These are phyloP conservation scores for Wasmannia auropunctata DNA, from an alignment of 1,140 invertebrate genomes.

Conservation along the genomic window DNA sequence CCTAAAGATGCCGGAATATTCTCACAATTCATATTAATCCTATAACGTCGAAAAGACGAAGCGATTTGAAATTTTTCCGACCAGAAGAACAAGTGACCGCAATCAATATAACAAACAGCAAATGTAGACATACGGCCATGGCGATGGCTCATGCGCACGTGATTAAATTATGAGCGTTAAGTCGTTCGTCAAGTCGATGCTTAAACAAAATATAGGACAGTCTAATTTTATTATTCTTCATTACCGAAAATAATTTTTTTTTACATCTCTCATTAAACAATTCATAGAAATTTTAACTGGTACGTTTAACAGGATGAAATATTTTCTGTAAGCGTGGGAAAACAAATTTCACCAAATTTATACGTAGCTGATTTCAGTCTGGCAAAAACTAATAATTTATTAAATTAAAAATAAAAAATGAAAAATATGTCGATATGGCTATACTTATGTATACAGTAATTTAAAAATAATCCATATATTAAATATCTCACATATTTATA, in stretches of 20 bases:
- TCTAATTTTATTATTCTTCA: neutral
- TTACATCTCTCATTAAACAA: constrained; percentile 31
- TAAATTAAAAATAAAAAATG: neutral
- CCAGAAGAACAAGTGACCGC: constrained; percentile 50
- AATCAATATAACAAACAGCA: constrained; percentile 61
- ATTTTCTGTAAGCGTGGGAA: neutral
- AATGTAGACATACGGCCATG: constrained; percentile 30
- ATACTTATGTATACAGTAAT: neutral
- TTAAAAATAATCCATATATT: neutral
- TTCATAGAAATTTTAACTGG: neutral
- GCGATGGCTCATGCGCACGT: neutral
- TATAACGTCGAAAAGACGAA: neutral
- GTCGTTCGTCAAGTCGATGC: neutral
- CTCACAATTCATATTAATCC: neutral
- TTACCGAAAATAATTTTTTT: constrained; percentile 12
- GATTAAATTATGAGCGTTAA: constrained; percentile 51
- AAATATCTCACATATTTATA: neutral
- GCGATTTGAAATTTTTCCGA: neutral
- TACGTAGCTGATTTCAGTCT: neutral
- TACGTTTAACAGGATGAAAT: neutral
- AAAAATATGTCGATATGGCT: neutral
- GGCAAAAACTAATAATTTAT: constrained; percentile 9
- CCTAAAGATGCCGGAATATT: neutral
- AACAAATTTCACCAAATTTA: neutral
- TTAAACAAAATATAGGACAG: neutral